Percentiles rank a stretch among this genome's conserved stretches.
These are phyloP conservation scores for Pammene aurita DNA, from an alignment of 2,888 invertebrate species.

Conservation along the genomic window DNA sequence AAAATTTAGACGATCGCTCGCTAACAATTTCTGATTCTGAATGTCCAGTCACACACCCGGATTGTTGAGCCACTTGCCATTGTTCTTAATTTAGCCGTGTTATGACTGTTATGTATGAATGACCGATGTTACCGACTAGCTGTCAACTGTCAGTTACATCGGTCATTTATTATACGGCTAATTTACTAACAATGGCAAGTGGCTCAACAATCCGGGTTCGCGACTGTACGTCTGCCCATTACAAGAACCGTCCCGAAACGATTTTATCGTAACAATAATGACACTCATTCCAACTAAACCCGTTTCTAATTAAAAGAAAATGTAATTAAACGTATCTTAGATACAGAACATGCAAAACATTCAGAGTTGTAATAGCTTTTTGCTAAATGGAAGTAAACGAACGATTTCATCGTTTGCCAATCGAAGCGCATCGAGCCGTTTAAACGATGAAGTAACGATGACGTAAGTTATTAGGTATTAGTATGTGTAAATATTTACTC, in stretches of 20 bases:
- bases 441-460: conserved; percentile 28
- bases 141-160: too few species aligned
- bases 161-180: too few species aligned
- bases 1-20: conserved; percentile 5
- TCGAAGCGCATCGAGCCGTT: conserved; percentile 34
- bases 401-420: conserved; percentile 16
- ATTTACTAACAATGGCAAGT: too few species aligned
- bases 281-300: neutral
- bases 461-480: conserved; percentile 25
- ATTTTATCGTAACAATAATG: conserved; percentile 20
- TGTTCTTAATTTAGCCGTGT: too few species aligned
- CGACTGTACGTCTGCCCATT: conserved; percentile 4
- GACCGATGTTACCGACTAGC: too few species aligned
- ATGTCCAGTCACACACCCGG: too few species aligned
- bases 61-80: too few species aligned
- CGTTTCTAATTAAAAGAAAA: conserved; percentile 7
- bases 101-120: too few species aligned
- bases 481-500: conserved; percentile 61
- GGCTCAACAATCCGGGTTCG: too few species aligned
- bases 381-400: conserved; percentile 22
- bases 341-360: conserved; percentile 6
- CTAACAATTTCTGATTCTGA: conserved; percentile 15
- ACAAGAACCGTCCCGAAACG: neutral
- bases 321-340: neutral
- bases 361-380: conserved; percentile 7